These are phyloP conservation scores for Odontesthes bonariensis DNA, from an alignment of 2,113 vertebrate species.

Conservation along the genomic window DNA sequence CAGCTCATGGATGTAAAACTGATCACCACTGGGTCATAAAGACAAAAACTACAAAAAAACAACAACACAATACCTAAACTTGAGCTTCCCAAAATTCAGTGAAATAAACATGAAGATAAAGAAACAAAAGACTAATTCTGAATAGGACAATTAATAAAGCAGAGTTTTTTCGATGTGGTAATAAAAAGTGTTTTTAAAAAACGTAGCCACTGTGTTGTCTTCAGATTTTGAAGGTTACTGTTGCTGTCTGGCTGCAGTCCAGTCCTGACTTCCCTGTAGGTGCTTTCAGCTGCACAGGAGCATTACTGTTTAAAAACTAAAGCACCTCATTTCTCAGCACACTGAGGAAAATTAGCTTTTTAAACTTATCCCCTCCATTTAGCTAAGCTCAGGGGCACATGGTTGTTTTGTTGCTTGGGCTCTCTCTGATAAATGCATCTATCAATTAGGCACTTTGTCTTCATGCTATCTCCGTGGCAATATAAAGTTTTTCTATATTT, in stretches of 20 bases:
- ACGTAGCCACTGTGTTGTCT: constrained; percentile 1
- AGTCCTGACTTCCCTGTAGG: constrained; percentile 47
- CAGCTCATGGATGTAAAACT: too few species aligned
- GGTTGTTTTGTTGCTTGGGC: constrained; percentile 45
- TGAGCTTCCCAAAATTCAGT: neutral
- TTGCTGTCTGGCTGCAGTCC: constrained; percentile 37
- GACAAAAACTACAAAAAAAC: neutral
- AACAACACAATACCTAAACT: too few species aligned
- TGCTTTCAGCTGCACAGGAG: constrained; percentile 43
- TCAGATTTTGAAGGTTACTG: constrained; percentile 42
- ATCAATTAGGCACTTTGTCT: constrained; percentile 30
- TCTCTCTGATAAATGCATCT: constrained; percentile 56
- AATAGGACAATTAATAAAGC: neutral
- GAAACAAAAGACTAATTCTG: neutral
- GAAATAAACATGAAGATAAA: neutral
- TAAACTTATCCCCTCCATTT: neutral
- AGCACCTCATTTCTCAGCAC: constrained; percentile 40
- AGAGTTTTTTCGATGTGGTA: too few species aligned
- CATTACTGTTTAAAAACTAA: constrained; percentile 30
- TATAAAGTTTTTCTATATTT: constrained; percentile 25
- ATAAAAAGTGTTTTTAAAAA: constrained; percentile 1
- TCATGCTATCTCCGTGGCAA: neutral
- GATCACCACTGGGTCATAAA: too few species aligned
- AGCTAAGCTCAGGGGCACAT: constrained; percentile 18
- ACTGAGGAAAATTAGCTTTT: constrained; percentile 34